phyloP scores from a whole-genome alignment of 2,113 vertebrate species.

The Asarcornis scutulata region DNA sequence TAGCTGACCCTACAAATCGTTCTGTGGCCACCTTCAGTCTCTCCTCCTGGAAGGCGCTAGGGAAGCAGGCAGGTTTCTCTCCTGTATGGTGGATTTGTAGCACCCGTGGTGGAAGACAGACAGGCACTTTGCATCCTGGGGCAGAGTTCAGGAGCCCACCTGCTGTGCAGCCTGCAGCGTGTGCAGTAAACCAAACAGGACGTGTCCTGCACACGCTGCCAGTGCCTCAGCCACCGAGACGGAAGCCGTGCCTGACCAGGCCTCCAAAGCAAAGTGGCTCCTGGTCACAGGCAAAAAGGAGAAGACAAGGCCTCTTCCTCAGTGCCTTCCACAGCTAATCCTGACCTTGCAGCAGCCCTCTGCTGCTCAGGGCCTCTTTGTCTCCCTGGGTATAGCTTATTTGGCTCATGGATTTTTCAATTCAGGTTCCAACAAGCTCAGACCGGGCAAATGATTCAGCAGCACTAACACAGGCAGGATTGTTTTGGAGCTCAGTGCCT shows the following conservation, averaged over 20 bases:
- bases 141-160: background rate
- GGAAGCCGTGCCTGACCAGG: background rate
- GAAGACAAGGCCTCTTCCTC: background rate
- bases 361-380: background rate
- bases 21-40: fast-evolving
- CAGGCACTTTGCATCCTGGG: background rate
- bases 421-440: background rate
- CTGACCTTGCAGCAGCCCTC: background rate
- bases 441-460: background rate
- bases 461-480: background rate
- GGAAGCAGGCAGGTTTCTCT: background rate
- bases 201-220: fast-evolving
- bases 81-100: fast-evolving
- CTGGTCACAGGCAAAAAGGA: background rate
- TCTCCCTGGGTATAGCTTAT: background rate
- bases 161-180: background rate
- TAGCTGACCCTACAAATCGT: background rate
- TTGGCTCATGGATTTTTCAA: slow-evolving; percentile 18
- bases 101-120: background rate
- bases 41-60: background rate
- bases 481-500: background rate
- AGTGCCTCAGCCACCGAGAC: background rate
- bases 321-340: background rate
- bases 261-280: background rate
- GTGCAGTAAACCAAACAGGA: background rate